These are phyloP conservation scores for Chorisops tibialis DNA, from an alignment of 2,888 invertebrate species.

Conservation along the genomic window DNA sequence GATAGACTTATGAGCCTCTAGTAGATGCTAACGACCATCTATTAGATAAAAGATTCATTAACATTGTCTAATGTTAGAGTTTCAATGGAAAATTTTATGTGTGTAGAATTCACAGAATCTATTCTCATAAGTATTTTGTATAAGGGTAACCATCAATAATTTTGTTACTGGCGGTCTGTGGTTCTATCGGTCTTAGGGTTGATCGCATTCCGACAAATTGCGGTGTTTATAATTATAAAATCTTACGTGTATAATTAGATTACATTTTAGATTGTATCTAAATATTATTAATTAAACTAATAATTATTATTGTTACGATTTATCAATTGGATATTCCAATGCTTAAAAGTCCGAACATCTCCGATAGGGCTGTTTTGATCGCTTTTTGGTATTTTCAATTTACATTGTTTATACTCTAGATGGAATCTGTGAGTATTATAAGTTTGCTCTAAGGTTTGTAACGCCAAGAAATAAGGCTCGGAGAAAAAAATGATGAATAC, in stretches of 20 bases:
- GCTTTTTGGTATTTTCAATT: constrained; percentile 27
- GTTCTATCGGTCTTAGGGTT: constrained; percentile 20
- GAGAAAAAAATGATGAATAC: too few species aligned
- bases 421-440: too few species aligned
- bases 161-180: constrained; percentile 18
- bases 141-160: not conserved
- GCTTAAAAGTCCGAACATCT: not conserved
- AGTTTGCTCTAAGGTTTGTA: too few species aligned
- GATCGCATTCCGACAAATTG: constrained; percentile 26
- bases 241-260: not conserved
- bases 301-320: too few species aligned
- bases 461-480: too few species aligned
- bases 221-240: constrained; percentile 10
- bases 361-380: constrained; percentile 18
- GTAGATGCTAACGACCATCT: not conserved
- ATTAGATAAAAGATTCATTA: not conserved
- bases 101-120: not conserved
- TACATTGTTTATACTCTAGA: too few species aligned
- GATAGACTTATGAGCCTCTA: too few species aligned
- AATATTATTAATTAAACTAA: not conserved
- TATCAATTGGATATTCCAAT: not conserved
- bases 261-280: not conserved
- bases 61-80: not conserved
- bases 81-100: not conserved
- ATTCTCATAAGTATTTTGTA: not conserved